Base-by-base conservation (phyloP, 1,140 invertebrate species). In the Diorhabda elongata region DNA sequence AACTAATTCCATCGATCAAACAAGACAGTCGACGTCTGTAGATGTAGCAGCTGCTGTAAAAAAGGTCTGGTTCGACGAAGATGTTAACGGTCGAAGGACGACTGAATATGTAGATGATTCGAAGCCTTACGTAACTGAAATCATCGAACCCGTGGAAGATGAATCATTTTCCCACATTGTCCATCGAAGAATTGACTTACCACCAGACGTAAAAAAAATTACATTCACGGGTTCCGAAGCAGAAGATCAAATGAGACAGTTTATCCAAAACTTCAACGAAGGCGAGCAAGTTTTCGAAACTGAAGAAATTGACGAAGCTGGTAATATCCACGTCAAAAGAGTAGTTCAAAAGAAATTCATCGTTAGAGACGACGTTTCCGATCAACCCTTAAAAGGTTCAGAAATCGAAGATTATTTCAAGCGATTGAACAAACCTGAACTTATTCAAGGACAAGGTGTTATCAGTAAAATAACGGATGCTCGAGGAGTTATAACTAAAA, bases 1-100 rank as follows among this genome's bases (percentile, higher is more conserved):
- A 9, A 85, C 88, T 64, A 89, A 91, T 74, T 88, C 87, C 26
- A 77, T 90, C 70, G 89, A 88, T 69, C 84, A 85, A 5, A 70
- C 56, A 4, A 60, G 65, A 7, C 59, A 69, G 4, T 11, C 61
- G 7, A 68, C 64, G 42, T 72, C 77, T 64, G 74, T 79, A 6
- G 79, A 82, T 71, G 69, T 81, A 47, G 72, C 77, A 9, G 79
- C 80, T 47, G 78, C 80, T 42, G 78, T 79, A 42, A 68, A 75
- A 52, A 80, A 79, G 71, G 77, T 82, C 42, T 83, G 82, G 82
- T 82, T 80, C 69, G 79, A 80, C 44, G 81, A 82, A 67, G 76
- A 77, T 52, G 45, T 68, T 9, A 68, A 58, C 11, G 72, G 73
- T 26, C 68, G 73, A 57, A 67, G 70, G 60, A 69, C 72, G 42